These are phyloP conservation scores for Campylomormyrus numenius DNA, from an alignment of 2,113 vertebrate genomes.

Conservation along the genomic window DNA sequence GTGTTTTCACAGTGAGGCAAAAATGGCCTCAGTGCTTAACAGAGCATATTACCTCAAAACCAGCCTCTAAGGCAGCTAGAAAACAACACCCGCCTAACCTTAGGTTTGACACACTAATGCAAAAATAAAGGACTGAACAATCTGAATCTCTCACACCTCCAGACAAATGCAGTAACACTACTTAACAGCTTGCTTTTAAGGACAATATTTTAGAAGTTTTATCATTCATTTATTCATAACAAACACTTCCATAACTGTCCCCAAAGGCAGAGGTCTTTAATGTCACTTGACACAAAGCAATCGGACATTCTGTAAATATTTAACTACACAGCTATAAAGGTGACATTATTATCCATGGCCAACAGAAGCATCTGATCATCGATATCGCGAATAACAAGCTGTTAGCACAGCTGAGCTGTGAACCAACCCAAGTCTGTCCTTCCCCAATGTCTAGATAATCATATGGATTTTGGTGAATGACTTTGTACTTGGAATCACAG, in stretches of 20 bases:
- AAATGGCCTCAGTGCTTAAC: background rate
- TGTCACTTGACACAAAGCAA: background rate
- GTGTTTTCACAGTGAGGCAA: background rate
- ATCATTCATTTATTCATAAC: background rate
- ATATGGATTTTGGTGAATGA: slow-evolving; percentile 14
- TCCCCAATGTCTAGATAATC: background rate
- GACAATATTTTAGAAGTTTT: background rate
- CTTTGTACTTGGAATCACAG: slow-evolving; percentile 22
- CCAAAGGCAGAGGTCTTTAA: background rate
- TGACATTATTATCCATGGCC: background rate
- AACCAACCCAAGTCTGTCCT: background rate
- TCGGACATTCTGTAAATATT: background rate
- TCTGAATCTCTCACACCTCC: background rate
- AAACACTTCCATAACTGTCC: background rate
- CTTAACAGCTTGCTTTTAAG: background rate
- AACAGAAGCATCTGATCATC: background rate
- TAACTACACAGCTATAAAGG: background rate
- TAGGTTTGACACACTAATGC: background rate
- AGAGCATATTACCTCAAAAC: background rate
- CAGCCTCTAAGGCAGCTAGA: background rate
- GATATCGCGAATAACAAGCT: background rate
- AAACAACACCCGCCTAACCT: background rate
- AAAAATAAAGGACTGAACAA: background rate
- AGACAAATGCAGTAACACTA: background rate
- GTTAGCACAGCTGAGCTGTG: background rate